Evolutionary conservation across 2,113 vertebrate species (phyloP), one percentile per base, ranked within the genome.

Genomic region (Puma concolor): DNA sequence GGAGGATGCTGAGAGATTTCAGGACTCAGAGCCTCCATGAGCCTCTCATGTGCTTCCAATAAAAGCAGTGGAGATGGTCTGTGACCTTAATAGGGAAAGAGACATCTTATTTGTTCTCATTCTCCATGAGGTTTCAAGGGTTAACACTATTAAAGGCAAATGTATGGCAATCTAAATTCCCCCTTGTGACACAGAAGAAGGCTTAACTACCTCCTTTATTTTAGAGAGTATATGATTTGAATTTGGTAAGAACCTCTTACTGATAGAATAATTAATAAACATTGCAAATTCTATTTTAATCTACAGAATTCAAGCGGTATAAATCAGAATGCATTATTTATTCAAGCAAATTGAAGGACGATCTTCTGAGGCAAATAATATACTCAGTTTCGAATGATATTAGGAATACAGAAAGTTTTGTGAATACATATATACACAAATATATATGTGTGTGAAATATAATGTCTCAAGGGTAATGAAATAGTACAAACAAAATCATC

Each of bases 301-400:
- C 27, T 50, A 86, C 16, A 93, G 31, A 93, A 94, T 81, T 81
- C 66, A 97, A 90, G 87, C 19, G 52, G 16, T 19, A 87, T n/a
- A 80, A 66, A 17, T 29, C 33, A 86, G 36, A 64, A 69, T 69
- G 80, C 91, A 76, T 72, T 71, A 81, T 79, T 91, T 36, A 86
- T 76, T 97, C 31, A 92, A 82, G 64, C 64, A 90, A 33, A 76
- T 0, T 60, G 57, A 95, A 84, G 19, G n/a, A 95, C 88, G 96
- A 95, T 60, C 77, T 16, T 97, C 54, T 41, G 29, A 85, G n/a
- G 91, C 87, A 98, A 95, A 93, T 82, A 92, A 97, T 12, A 90
- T 89, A 95, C 93, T 92, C 12, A 64, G 77, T 94, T 63, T 95
- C 91, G 72, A 97, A 76, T 17, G 52, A 54, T 71, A 88, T 14